These are phyloP conservation scores for Chaetops frenatus DNA, from an alignment of 2,113 vertebrate genomes.

Conservation along the genomic window DNA sequence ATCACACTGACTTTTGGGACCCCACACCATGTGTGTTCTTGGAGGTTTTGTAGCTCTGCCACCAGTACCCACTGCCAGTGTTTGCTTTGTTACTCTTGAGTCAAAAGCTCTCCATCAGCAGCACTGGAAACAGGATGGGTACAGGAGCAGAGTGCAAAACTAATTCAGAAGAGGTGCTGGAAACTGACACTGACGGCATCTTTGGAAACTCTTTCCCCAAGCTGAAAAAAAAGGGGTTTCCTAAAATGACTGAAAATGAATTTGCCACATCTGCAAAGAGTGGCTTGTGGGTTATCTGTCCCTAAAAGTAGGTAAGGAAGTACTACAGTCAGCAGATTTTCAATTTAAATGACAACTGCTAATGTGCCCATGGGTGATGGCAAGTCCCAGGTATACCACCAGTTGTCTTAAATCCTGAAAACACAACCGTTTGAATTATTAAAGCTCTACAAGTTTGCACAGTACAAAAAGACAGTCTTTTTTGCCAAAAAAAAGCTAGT, in stretches of 20 bases:
- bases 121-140: not conserved
- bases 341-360: not conserved
- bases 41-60: not conserved
- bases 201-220: not conserved
- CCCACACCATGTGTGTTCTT: not conserved
- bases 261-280: not conserved
- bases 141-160: not conserved
- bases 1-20: not conserved
- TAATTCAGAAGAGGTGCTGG: not conserved
- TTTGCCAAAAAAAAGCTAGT: not conserved
- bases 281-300: not conserved
- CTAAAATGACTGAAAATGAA: conserved; percentile 12
- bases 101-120: not conserved
- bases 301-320: not conserved
- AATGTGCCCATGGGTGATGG: not conserved
- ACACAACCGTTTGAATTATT: not conserved
- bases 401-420: not conserved
- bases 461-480: conserved; percentile 5
- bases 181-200: not conserved
- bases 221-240: not conserved
- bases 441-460: not conserved
- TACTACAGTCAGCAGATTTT: not conserved
- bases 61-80: not conserved
- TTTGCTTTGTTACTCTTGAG: not conserved
- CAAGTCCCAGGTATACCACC: not conserved